A percentile compares a stretch with the other conserved stretches of the same genome.
Evolutionary conservation across 2,797 vertebrate genomes (phyloP).

Genomic region (Siniperca scherzeri): DNA sequence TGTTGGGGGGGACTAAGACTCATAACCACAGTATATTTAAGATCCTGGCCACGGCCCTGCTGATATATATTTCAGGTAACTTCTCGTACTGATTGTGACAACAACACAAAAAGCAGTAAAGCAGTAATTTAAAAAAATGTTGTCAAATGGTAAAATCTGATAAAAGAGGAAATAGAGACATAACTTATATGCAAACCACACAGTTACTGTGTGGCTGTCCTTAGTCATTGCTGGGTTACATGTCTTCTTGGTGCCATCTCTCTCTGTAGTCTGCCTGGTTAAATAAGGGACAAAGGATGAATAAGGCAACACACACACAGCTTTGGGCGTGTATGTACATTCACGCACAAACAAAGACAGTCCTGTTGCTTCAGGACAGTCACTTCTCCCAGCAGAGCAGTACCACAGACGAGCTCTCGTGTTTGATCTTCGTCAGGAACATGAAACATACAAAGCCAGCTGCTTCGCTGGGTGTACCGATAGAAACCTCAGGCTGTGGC

Average conservation of each 20-base stretch:
- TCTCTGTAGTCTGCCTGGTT: constrained; percentile 20
- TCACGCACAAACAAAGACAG: constrained; percentile 10
- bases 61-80: background rate
- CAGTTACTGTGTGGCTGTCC: background rate
- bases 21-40: background rate
- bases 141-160: background rate
- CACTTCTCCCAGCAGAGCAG: constrained; percentile 21
- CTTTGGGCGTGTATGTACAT: constrained; percentile 1
- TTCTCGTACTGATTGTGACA: background rate
- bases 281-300: constrained; percentile 17
- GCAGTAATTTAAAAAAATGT: background rate
- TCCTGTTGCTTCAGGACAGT: constrained; percentile 29
- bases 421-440: constrained; percentile 51
- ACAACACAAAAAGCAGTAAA: background rate
- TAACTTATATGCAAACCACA: background rate
- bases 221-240: constrained; percentile 5
- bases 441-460: constrained; percentile 9
- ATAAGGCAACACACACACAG: constrained; percentile 8
- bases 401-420: constrained; percentile 1
- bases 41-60: background rate
- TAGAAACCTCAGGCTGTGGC: constrained; percentile 43
- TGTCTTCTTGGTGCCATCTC: background rate
- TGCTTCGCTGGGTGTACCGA: constrained; percentile 14
- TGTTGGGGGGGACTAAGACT: background rate
- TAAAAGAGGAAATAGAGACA: background rate